These are phyloP conservation scores for Mallateleia sp. DNA, from an alignment of 2,888 invertebrate species.

Conservation along the genomic window DNA sequence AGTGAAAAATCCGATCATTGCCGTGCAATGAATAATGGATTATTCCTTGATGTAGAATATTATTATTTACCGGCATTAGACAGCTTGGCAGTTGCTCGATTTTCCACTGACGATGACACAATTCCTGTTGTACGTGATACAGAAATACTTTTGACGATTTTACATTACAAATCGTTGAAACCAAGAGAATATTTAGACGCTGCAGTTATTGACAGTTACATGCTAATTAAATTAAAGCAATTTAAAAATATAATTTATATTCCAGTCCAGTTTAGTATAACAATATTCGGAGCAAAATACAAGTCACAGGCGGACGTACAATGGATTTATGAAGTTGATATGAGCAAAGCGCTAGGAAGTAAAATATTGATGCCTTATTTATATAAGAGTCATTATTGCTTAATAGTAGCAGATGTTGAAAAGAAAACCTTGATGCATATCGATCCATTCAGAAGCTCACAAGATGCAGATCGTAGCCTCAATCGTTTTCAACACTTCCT, in stretches of 20 bases:
- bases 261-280: not conserved
- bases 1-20: slow-evolving; percentile 9
- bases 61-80: not conserved
- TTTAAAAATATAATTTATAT: slow-evolving; percentile 34
- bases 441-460: slow-evolving; percentile 5
- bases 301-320: not conserved
- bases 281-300: not conserved
- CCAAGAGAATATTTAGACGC: not conserved
- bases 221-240: not conserved
- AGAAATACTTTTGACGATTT: not conserved
- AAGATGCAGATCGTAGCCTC: not conserved
- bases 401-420: slow-evolving; percentile 16
- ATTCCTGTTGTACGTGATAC: not conserved
- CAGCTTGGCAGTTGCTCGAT: not conserved
- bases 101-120: not conserved
- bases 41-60: slow-evolving; percentile 7
- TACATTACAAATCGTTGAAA: not conserved
- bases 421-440: slow-evolving; percentile 21
- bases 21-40: slow-evolving; percentile 14
- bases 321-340: not conserved
- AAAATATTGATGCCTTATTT: slow-evolving; percentile 48
- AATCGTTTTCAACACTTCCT: not conserved
- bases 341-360: not conserved
- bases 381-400: slow-evolving; percentile 3
- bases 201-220: slow-evolving; percentile 12